phyloP scores from a whole-genome alignment of 2,888 invertebrate species.

The Gastrophysa polygoni region DNA sequence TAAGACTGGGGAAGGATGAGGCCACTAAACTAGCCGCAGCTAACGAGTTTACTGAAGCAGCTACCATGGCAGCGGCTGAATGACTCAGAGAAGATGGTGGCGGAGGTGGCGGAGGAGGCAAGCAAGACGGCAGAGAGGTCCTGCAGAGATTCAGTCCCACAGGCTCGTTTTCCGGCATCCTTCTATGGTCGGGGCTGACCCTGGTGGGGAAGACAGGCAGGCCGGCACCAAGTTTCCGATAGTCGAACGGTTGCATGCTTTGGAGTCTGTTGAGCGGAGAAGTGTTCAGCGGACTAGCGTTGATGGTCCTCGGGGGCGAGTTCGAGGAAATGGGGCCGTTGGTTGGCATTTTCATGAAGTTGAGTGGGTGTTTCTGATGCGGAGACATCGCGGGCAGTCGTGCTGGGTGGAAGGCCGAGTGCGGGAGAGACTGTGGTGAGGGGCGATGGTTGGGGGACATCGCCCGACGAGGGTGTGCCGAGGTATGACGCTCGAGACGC shows the following conservation, averaged over 20 bases:
- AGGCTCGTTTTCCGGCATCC: constrained; percentile 61
- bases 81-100: constrained; percentile 66
- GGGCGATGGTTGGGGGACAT: constrained; percentile 73
- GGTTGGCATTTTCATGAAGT: constrained; percentile 59
- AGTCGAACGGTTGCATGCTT: constrained; percentile 96
- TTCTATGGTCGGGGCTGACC: constrained; percentile 60
- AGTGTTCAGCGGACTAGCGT: constrained; percentile 66
- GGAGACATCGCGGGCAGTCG: constrained; percentile 60
- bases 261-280: constrained; percentile 87
- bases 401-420: constrained; percentile 58
- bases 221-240: constrained; percentile 75
- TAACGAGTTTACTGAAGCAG: constrained; percentile 64
- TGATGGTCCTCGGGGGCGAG: constrained; percentile 66
- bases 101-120: constrained; percentile 64
- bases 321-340: constrained; percentile 64
- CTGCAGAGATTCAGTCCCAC: constrained; percentile 67
- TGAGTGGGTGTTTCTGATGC: constrained; percentile 58
- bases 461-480: constrained; percentile 60
- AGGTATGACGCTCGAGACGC: constrained; percentile 60
- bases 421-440: constrained; percentile 64
- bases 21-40: constrained; percentile 68
- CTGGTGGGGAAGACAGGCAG: constrained; percentile 59
- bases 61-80: constrained; percentile 70
- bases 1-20: constrained; percentile 66
- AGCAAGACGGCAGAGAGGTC: constrained; percentile 68